Base-by-base conservation (phyloP, 2,888 invertebrate species). In the Listrodromus nycthemerus region DNA sequence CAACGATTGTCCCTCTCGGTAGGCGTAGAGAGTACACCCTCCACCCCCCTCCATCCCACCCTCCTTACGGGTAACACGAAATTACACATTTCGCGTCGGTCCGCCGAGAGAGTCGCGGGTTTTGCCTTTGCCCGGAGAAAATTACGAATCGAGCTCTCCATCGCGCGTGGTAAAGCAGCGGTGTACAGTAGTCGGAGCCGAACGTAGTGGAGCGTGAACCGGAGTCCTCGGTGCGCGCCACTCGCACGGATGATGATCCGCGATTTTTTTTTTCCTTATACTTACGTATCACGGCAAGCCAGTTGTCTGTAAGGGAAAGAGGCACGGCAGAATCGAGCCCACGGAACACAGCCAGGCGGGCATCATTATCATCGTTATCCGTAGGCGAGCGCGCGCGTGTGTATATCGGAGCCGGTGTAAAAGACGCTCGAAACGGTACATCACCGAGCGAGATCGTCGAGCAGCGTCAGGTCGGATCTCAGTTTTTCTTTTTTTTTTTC, bases 1-100 rank as follows among this genome's bases (percentile, higher is more conserved):
- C 82, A 84, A 83, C 87, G 85, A 86, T 85, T 79, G 86, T 65
- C 76, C 80, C 85, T 83, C 75, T 76, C 76, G 85, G 80, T 84
- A 84, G 84, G 84, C 84, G 84, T 84, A 70, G 58, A 74, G 74
- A 74, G 70, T 37, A 8, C 37, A 37, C 8, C 37, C 37, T 8
- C 6, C 30, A 2, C 30, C 0, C 8, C 37, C 84, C 69, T 81
- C 78, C 48, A 81, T 71, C 73, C 77, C 74, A 81, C 74, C 37
- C 37, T 8, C 37, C 37, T 37, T 81, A 75, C 55, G 66, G 30
- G 70, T 74, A 88, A 85, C 81, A 84, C 85, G 75, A 89, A 91
- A 91, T 91, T 89, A 91, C 87, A 91, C 87, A 90, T 90, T 89
- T 89, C 87, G 85, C 87, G 84, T 89, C 82, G 87, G 86, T 73